These are phyloP conservation scores for Oryzias dopingdopingensis DNA, from an alignment of 2,797 vertebrate genomes.

Conservation along the genomic window DNA sequence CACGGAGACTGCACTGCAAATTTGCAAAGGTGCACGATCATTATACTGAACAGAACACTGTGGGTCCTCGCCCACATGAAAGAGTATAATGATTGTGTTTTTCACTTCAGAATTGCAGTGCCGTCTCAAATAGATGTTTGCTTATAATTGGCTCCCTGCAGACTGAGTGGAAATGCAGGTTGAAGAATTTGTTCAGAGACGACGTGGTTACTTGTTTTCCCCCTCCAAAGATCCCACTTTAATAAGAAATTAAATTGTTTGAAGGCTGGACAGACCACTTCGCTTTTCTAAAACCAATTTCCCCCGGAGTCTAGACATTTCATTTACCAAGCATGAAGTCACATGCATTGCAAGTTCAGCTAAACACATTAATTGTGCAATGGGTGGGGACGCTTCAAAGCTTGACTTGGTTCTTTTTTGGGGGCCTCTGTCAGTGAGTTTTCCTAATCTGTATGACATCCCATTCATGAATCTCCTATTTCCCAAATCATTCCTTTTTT, in stretches of 20 bases:
- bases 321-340: conserved; percentile 36
- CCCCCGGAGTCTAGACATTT: conserved; percentile 52
- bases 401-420: conserved; percentile 1
- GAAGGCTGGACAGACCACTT: conserved; percentile 30
- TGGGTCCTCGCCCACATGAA: conserved; percentile 28
- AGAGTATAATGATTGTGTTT: conserved; percentile 14
- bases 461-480: conserved; percentile 16
- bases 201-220: conserved; percentile 16
- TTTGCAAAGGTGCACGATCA: conserved; percentile 31
- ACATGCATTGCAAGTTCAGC: conserved; percentile 25
- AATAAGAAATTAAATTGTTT: conserved; percentile 44
- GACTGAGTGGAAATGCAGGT: conserved; percentile 24
- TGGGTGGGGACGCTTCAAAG: conserved; percentile 43
- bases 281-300: conserved; percentile 53
- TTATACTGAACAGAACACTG: conserved; percentile 19
- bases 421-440: conserved; percentile 22
- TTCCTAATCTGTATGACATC: conserved; percentile 36
- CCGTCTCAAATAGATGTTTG: conserved; percentile 18
- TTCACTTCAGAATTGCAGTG: conserved; percentile 3
- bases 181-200: conserved; percentile 45
- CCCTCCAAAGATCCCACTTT: conserved; percentile 16
- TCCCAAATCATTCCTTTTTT: conserved; percentile 17
- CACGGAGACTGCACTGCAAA: conserved; percentile 21
- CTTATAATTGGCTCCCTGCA: conserved; percentile 45
- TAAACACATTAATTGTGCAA: conserved; percentile 42